Conservation (phyloP, 2,888 invertebrate genomes). For the Hoplodrina blanda region DNA sequence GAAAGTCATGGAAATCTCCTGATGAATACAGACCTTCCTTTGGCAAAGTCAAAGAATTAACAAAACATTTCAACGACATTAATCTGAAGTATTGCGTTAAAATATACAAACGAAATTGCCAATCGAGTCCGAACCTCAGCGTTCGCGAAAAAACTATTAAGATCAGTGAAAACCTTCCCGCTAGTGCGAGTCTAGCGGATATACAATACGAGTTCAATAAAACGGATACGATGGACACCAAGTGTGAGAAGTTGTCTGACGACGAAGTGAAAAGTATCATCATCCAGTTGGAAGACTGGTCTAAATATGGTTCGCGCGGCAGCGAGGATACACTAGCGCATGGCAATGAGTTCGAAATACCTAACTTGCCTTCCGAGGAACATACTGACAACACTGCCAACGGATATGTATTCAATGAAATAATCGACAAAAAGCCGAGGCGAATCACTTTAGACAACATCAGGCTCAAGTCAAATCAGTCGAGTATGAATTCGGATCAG, state of each 20-base stretch:
- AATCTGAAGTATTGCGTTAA: slow-evolving; percentile 85
- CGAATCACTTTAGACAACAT: slow-evolving; percentile 87
- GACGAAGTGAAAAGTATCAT: slow-evolving; percentile 87
- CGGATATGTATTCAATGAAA: slow-evolving; percentile 87
- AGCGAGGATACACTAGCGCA: slow-evolving; percentile 87
- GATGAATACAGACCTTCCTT: slow-evolving; percentile 92
- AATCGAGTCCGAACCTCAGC: slow-evolving; percentile 87
- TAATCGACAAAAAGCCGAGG: slow-evolving; percentile 86
- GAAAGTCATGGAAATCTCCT: slow-evolving; percentile 93
- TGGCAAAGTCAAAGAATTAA: slow-evolving; percentile 93
- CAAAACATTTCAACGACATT: slow-evolving; percentile 92
- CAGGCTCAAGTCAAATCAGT: slow-evolving; percentile 78
- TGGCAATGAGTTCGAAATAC: slow-evolving; percentile 86
- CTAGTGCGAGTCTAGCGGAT: slow-evolving; percentile 84
- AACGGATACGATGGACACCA: slow-evolving; percentile 78
- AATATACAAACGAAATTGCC: slow-evolving; percentile 84
- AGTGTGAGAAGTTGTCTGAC: slow-evolving; percentile 80
- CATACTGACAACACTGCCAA: slow-evolving; percentile 71
- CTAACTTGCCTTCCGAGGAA: slow-evolving; percentile 85
- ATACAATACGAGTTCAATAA: slow-evolving; percentile 83
- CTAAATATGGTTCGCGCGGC: slow-evolving; percentile 86
- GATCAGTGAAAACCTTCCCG: slow-evolving; percentile 74
- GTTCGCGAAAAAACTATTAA: slow-evolving; percentile 71
- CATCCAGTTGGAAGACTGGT: slow-evolving; percentile 88
- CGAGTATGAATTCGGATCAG: slow-evolving; percentile 74